These are phyloP conservation scores for Lottia scabra DNA, from an alignment of 2,888 invertebrate genomes.

Conservation along the genomic window DNA sequence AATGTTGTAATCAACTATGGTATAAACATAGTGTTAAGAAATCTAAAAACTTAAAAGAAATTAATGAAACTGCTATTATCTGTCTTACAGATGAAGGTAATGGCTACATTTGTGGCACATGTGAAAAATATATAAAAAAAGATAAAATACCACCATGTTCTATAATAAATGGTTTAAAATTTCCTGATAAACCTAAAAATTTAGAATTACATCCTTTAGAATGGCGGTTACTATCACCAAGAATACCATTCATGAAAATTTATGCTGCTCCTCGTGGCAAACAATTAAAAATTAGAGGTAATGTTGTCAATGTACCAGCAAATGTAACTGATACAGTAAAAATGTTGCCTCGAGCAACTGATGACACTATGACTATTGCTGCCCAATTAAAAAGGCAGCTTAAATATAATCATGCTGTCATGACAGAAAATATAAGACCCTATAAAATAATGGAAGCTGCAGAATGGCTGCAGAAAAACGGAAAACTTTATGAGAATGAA, in stretches of 20 bases:
- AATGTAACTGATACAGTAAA: neutral
- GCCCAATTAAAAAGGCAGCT: slow-evolving; percentile 8
- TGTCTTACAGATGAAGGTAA: neutral
- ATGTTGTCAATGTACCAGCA: slow-evolving; percentile 8
- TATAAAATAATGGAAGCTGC: slow-evolving; percentile 13
- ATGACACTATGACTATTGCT: slow-evolving; percentile 13
- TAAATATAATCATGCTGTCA: neutral
- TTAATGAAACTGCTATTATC: too few relatives aligned
- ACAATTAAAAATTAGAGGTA: neutral
- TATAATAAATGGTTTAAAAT: neutral
- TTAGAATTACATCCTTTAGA: neutral
- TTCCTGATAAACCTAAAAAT: neutral
- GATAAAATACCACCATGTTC: neutral
- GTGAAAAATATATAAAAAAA: neutral
- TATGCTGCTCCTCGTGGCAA: neutral
- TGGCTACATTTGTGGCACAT: neutral
- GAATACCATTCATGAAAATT: neutral
- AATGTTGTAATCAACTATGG: too few relatives aligned
- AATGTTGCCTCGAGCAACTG: neutral
- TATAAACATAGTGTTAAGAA: too few relatives aligned
- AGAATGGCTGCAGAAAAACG: too few relatives aligned
- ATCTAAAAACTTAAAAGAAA: too few relatives aligned
- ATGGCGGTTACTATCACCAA: neutral
- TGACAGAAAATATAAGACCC: slow-evolving; percentile 9
- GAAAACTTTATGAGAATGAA: neutral